These are phyloP conservation scores for Opisthocomus hoazin DNA, from an alignment of 2,113 vertebrate genomes.

Conservation along the genomic window DNA sequence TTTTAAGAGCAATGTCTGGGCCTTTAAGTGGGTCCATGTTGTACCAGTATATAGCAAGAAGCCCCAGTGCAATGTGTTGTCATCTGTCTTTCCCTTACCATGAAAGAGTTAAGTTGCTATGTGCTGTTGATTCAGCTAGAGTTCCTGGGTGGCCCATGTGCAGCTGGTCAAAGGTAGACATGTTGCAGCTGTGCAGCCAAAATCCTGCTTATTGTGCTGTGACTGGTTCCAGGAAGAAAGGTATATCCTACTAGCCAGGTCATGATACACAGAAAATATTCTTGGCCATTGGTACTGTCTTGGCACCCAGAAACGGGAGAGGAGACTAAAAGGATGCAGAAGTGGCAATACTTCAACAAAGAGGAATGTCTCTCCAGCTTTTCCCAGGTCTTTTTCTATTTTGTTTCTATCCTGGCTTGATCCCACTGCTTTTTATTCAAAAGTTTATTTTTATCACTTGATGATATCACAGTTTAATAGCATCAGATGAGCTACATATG, in stretches of 20 bases:
- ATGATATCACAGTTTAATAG: background rate
- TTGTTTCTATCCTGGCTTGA: background rate
- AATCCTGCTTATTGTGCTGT: background rate
- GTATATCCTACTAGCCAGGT: background rate
- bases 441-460: background rate
- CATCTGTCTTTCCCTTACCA: background rate
- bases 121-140: constrained; percentile 43
- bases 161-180: constrained; percentile 26
- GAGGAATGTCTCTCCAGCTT: background rate
- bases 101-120: background rate
- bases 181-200: constrained; percentile 13
- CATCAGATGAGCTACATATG: background rate
- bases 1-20: background rate
- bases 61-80: background rate
- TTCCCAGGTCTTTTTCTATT: background rate
- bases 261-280: background rate
- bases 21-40: background rate
- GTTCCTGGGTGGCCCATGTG: constrained; percentile 46
- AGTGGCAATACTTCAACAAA: background rate
- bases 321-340: background rate
- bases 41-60: background rate
- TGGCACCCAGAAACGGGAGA: background rate
- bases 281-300: background rate
- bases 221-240: constrained; percentile 16
- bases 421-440: background rate